Base-by-base conservation (phyloP, 2,797 vertebrate genomes). In the Sebastes trivittatus region DNA sequence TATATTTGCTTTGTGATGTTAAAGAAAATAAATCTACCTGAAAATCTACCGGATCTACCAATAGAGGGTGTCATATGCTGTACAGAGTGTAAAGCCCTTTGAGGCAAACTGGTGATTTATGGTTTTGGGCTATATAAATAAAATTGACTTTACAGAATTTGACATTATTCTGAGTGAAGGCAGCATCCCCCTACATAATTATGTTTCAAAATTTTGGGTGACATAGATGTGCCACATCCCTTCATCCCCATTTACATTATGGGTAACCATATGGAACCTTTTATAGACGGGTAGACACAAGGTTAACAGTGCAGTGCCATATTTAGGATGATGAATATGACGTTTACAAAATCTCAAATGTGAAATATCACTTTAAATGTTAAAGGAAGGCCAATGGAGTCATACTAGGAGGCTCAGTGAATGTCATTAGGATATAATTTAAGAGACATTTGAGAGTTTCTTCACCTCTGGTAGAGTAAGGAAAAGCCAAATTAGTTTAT, bases 401-500 rank as follows among this genome's bases (percentile, higher is more conserved):
- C 81, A 75, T 70, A 62, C 25, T 29, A 32, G 64, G 67, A 80
- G 70, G 69, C 69, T 75, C n/a, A 58, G 77, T 62, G 58, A 75
- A 55, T 75, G 65, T 62, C 49, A 87, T 82, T 71, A 81, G 74
- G 23, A 66, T 64, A 32, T 65, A 79, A 88, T 87, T 80, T 72
- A 80, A 75, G 58, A 85, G 72, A 84, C 83, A 46, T 80, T 75
- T 68, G 67, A 82, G 61, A 66, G 63, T 75, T 72, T 64, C 49
- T 54, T 80, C 77, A 58, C 63, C 70, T 81, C 74, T 70, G 38
- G 52, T 75, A 68, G 38, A 64, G 16, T 66, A 58, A 75, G 65
- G 56, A 78, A 87, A 92, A 82, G 67, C 61, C 72, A 82, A 79
- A 88, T 75, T 83, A 75, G 78, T 80, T 81, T 75, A 86, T 86